phyloP scores from a whole-genome alignment of 1,140 invertebrate genomes.

The Zophobas morio region DNA sequence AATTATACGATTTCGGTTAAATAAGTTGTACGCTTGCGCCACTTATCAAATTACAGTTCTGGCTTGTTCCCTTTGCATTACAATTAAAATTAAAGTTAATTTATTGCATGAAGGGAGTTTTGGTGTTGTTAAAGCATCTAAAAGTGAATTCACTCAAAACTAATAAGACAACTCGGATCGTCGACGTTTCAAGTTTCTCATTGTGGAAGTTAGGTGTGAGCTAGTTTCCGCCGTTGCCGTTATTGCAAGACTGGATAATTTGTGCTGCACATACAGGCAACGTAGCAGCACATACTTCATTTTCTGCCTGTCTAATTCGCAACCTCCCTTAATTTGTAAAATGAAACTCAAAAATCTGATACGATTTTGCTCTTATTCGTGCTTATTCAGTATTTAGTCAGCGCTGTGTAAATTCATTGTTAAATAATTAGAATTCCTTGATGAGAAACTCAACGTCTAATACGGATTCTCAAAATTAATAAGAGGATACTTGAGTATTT shows the following conservation, averaged over 20 bases:
- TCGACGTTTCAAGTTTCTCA: neutral
- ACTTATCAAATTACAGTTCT: slow-evolving; percentile 37
- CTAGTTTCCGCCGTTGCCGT: neutral
- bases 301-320: too few relatives aligned
- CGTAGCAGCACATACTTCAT: too few relatives aligned
- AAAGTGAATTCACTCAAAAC: slow-evolving; percentile 22
- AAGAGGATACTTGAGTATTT: slow-evolving; percentile 8
- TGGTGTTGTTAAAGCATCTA: slow-evolving; percentile 21
- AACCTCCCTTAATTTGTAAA: too few relatives aligned
- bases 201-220: neutral
- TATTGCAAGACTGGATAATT: too few relatives aligned
- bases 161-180: neutral
- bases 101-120: slow-evolving; percentile 17
- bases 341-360: neutral
- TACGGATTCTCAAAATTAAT: slow-evolving; percentile 2
- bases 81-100: slow-evolving; percentile 39
- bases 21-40: slow-evolving; percentile 28
- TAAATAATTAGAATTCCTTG: slow-evolving; percentile 10
- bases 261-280: too few relatives aligned
- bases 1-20: slow-evolving; percentile 24
- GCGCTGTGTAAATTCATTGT: neutral
- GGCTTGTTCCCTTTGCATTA: slow-evolving; percentile 17
- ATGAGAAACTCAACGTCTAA: neutral
- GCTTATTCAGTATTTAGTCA: too few relatives aligned
- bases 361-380: neutral